phyloP scores from a whole-genome alignment of 2,797 vertebrate genomes.

The Nasua narica region DNA sequence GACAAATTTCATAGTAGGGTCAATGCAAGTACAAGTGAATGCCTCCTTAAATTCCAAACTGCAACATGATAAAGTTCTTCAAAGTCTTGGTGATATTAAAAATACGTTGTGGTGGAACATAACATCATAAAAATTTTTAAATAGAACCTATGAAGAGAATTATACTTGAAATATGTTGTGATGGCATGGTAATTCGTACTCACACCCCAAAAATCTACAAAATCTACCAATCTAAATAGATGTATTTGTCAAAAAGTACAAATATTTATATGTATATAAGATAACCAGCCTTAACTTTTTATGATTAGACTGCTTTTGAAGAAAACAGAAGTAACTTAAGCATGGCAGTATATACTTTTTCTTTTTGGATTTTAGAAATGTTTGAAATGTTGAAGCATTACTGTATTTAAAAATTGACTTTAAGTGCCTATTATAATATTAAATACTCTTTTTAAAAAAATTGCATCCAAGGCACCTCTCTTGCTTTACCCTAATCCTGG shows the following conservation, averaged over 20 bases:
- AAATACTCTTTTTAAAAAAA: neutral
- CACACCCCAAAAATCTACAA: neutral
- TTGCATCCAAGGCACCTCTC: neutral
- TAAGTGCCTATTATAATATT: neutral
- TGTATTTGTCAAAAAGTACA: neutral
- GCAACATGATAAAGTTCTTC: neutral
- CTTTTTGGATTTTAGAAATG: neutral
- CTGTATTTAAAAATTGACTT: neutral
- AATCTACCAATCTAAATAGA: neutral
- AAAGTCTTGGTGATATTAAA: neutral
- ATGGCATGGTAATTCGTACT: neutral
- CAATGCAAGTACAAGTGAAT: neutral
- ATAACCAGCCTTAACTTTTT: constrained; percentile 14
- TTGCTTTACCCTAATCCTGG: neutral
- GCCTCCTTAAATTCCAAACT: neutral
- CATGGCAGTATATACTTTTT: neutral
- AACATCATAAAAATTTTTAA: neutral
- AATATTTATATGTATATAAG: neutral
- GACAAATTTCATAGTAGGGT: neutral
- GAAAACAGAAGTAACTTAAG: constrained; percentile 25
- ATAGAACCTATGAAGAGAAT: neutral
- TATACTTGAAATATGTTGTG: neutral
- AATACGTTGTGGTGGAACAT: neutral
- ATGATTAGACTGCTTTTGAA: neutral
- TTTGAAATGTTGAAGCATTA: constrained; percentile 17